phyloP scores from a whole-genome alignment of 1,140 invertebrate species.

The Cataglyphis hispanica region DNA sequence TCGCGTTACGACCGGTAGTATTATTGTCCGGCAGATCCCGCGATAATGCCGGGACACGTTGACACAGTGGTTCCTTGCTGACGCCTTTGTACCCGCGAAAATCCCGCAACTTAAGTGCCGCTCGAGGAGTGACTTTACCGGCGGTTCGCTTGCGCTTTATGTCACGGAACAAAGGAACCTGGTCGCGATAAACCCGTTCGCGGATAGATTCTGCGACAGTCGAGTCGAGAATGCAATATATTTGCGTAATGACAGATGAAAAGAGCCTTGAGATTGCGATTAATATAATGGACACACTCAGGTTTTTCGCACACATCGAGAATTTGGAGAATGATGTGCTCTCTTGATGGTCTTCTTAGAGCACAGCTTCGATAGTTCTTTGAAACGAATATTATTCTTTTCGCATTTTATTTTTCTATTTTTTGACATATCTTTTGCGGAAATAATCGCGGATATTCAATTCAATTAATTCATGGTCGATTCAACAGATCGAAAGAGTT shows the following conservation, averaged over 20 bases:
- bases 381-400: not conserved
- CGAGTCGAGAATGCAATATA: not conserved
- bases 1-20: not conserved
- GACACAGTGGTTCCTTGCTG: not conserved
- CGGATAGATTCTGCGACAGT: not conserved
- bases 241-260: not conserved
- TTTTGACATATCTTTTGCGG: not conserved
- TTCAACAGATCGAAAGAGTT: slow-evolving; percentile 51
- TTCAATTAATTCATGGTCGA: slow-evolving; percentile 24
- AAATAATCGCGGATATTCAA: slow-evolving; percentile 14
- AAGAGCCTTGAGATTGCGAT: slow-evolving; percentile 6
- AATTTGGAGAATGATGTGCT: not conserved
- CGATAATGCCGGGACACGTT: slow-evolving; percentile 38
- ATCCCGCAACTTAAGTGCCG: slow-evolving; percentile 47
- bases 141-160: slow-evolving; percentile 29
- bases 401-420: not conserved
- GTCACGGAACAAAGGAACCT: not conserved
- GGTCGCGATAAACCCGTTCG: slow-evolving; percentile 1
- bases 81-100: slow-evolving; percentile 34
- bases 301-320: not conserved
- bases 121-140: slow-evolving; percentile 11
- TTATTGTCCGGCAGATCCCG: slow-evolving; percentile 17
- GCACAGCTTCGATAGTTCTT: not conserved
- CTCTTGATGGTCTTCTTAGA: not conserved
- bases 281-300: not conserved